phyloP scores from a whole-genome alignment of 2,113 vertebrate genomes.

The Chloebia gouldiae region DNA sequence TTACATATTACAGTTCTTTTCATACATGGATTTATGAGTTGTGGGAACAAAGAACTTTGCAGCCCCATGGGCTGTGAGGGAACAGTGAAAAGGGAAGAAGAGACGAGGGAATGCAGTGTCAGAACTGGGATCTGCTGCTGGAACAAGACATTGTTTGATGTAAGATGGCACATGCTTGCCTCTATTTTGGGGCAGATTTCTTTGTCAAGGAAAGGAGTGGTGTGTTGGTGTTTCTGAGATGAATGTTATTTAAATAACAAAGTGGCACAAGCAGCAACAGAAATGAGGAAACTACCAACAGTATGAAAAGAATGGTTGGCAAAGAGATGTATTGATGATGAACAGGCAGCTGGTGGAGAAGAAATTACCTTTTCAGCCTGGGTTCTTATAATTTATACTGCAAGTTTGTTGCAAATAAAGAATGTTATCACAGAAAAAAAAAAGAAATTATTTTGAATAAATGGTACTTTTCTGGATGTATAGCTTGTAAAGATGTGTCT shows the following conservation, averaged over 20 bases:
- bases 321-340: background rate
- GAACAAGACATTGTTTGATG: background rate
- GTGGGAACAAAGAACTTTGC: background rate
- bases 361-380: background rate
- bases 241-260: background rate
- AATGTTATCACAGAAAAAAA: background rate
- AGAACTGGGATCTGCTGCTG: background rate
- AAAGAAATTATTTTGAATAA: background rate
- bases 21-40: background rate
- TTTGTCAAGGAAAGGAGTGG: background rate
- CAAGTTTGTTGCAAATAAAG: background rate
- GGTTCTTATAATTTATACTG: background rate
- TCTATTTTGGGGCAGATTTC: background rate
- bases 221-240: background rate
- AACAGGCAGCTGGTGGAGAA: background rate
- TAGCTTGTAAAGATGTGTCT: background rate
- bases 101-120: background rate
- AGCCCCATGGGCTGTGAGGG: background rate
- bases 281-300: slow-evolving; percentile 35
- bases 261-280: slow-evolving; percentile 26
- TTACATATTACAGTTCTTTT: background rate
- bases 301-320: background rate
- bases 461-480: background rate
- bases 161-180: background rate
- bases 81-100: background rate